phyloP scores from a whole-genome alignment of 2,888 invertebrate species.

The Melinaea marsaeus region DNA sequence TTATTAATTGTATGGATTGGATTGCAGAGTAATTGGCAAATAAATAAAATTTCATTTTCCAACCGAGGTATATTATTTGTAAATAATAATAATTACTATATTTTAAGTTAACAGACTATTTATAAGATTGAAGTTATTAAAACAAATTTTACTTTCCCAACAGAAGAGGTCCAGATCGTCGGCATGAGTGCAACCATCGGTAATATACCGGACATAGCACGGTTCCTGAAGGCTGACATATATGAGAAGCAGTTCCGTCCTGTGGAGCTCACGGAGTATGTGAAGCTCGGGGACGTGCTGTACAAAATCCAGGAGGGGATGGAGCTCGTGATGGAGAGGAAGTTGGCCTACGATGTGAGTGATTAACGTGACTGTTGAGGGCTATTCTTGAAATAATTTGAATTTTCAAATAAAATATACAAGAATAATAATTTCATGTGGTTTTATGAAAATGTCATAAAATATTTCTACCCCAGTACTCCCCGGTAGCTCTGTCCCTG shows the following conservation, averaged over 20 bases:
- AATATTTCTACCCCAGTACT: constrained; percentile 72
- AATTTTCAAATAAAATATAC: too few species aligned
- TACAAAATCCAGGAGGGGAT: constrained; percentile 52
- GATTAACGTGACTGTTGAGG: background rate
- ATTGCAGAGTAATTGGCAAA: too few species aligned
- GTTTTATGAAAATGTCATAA: background rate
- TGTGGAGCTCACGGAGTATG: constrained; percentile 88
- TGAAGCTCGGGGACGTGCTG: constrained; percentile 82
- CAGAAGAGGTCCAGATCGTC: constrained; percentile 86
- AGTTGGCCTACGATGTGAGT: constrained; percentile 57
- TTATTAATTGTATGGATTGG: too few species aligned
- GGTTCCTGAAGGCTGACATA: constrained; percentile 88
- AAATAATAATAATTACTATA: too few species aligned
- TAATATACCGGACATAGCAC: constrained; percentile 88
- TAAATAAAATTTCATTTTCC: too few species aligned
- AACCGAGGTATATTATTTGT: too few species aligned
- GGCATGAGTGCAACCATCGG: constrained; percentile 99
- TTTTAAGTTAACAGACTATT: background rate
- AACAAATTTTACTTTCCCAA: constrained; percentile 17
- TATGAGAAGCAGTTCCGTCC: constrained; percentile 93
- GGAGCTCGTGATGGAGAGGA: constrained; percentile 50
- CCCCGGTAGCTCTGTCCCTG: constrained; percentile 71
- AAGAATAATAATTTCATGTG: too few species aligned
- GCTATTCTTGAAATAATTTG: too few species aligned
- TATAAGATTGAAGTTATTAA: background rate